phyloP scores from a whole-genome alignment of 2,797 vertebrate species.

The Nyctibius grandis region DNA sequence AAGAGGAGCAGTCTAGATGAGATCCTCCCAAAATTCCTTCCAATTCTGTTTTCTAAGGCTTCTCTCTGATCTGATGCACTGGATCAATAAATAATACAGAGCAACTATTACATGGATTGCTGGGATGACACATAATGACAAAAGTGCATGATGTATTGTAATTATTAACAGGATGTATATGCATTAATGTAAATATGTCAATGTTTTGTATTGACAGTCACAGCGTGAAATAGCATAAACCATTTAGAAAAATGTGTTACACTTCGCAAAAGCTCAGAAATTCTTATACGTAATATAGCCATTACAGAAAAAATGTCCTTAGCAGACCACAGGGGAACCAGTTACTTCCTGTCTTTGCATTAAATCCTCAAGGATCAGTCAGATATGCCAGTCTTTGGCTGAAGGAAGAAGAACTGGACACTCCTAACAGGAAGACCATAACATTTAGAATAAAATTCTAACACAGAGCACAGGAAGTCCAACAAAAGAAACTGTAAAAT shows the following conservation, averaged over 20 bases:
- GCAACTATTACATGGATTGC: neutral
- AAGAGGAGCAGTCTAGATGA: neutral
- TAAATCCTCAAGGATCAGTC: neutral
- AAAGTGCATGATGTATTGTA: neutral
- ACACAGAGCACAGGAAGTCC: neutral
- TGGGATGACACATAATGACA: neutral
- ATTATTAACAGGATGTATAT: neutral
- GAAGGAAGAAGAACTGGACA: neutral
- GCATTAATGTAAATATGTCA: neutral
- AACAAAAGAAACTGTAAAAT: neutral
- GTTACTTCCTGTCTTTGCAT: neutral
- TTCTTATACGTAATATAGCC: neutral
- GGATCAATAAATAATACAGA: neutral
- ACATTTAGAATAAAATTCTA: neutral
- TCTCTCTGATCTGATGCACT: neutral
- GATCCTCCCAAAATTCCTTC: neutral
- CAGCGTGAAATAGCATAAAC: neutral
- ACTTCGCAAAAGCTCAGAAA: neutral
- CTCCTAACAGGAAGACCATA: neutral
- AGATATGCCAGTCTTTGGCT: neutral
- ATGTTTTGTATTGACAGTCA: neutral
- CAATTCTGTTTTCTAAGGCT: neutral
- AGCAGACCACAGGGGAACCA: neutral
- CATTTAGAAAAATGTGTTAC: neutral
- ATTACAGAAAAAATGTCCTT: neutral